Conservation (phyloP, 2,797 vertebrate genomes). For the Tolypeutes matacus region DNA sequence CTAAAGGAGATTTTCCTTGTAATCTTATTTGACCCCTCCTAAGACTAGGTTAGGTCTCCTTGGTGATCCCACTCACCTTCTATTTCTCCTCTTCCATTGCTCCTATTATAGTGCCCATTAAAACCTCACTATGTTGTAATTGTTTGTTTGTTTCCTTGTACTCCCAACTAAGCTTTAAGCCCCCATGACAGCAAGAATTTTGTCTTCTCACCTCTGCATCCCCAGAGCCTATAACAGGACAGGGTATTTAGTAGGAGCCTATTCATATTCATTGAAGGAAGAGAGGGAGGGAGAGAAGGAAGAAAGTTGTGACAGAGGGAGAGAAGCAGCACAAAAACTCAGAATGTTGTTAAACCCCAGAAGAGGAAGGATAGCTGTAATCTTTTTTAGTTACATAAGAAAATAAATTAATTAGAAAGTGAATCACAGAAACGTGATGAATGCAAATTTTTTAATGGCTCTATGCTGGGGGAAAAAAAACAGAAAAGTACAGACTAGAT, state of each 20-base stretch:
- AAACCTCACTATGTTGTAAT: neutral
- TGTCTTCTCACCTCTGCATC: neutral
- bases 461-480: neutral
- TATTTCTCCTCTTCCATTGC: fast-evolving
- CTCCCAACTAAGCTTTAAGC: neutral
- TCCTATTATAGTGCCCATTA: neutral
- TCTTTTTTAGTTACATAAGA: neutral
- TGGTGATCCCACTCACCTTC: neutral
- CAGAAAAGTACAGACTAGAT: neutral
- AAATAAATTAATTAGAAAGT: conserved; percentile 16
- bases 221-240: neutral
- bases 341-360: neutral
- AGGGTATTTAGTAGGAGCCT: neutral
- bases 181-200: neutral
- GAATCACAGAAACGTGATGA: conserved; percentile 5
- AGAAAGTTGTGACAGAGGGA: neutral
- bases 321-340: neutral
- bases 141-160: neutral
- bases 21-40: neutral
- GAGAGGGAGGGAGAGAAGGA: neutral
- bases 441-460: neutral
- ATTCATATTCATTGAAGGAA: neutral
- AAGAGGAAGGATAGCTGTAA: neutral
- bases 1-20: neutral
- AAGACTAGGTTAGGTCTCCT: neutral